These are phyloP conservation scores for Pipa parva DNA, from an alignment of 2,113 vertebrate species.

Conservation along the genomic window DNA sequence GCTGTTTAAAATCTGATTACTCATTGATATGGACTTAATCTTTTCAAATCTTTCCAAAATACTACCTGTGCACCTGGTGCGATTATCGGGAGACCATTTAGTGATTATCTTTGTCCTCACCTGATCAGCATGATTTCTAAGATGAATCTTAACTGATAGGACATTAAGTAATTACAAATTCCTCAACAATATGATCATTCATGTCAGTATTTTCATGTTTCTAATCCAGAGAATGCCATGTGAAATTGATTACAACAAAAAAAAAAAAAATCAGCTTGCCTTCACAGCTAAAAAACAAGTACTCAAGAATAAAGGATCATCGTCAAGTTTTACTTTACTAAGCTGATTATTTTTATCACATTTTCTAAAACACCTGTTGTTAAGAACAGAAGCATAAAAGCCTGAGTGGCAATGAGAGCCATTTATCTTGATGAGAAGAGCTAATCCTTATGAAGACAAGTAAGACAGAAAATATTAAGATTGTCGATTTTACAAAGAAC, in stretches of 20 bases:
- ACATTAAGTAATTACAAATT: not conserved
- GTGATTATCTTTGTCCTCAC: slow-evolving; percentile 27
- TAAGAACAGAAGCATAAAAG: slow-evolving; percentile 5
- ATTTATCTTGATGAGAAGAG: slow-evolving; percentile 33
- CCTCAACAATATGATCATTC: slow-evolving; percentile 28
- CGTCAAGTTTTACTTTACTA: slow-evolving; percentile 25
- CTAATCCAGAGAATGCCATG: slow-evolving; percentile 22
- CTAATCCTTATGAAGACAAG: slow-evolving; percentile 35
- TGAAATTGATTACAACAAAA: slow-evolving; percentile 29
- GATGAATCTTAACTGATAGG: slow-evolving; percentile 18
- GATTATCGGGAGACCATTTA: slow-evolving; percentile 26
- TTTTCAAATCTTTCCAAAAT: slow-evolving; percentile 16
- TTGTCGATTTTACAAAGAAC: slow-evolving; percentile 5
- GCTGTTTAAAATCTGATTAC: slow-evolving; percentile 28
- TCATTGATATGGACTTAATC: slow-evolving; percentile 9
- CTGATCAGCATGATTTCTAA: slow-evolving; percentile 26
- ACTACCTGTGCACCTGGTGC: slow-evolving; percentile 15
- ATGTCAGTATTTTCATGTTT: slow-evolving; percentile 5
- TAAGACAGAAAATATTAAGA: slow-evolving; percentile 17
- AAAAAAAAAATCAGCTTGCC: no score
- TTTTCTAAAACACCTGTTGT: slow-evolving; percentile 37
- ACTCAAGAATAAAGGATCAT: slow-evolving; percentile 30
- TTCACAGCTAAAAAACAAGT: slow-evolving; percentile 10
- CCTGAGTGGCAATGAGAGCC: slow-evolving; percentile 29
- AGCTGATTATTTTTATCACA: slow-evolving; percentile 40